phyloP scores from a whole-genome alignment of 2,113 vertebrate species.

The Oostethus manadensis region DNA sequence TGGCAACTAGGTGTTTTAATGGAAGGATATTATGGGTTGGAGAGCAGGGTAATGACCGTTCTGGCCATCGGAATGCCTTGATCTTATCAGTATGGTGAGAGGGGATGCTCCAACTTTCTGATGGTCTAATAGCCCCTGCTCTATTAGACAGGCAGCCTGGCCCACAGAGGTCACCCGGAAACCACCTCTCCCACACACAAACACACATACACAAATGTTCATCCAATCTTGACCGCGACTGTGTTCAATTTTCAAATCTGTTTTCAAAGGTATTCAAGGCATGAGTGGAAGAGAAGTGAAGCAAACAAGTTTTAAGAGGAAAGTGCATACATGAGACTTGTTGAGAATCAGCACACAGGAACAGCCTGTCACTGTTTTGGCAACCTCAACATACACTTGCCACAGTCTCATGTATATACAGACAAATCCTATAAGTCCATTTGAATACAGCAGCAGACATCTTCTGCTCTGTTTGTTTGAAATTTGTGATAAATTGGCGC shows the following conservation, averaged over 20 bases:
- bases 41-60: conserved; percentile 66
- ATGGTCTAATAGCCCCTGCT: conserved; percentile 61
- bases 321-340: conserved; percentile 29
- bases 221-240: conserved; percentile 4
- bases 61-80: conserved; percentile 68
- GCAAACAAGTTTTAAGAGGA: conserved; percentile 24
- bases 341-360: conserved; percentile 42
- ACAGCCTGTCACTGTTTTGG: conserved; percentile 49
- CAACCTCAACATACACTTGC: conserved; percentile 37
- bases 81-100: conserved; percentile 67
- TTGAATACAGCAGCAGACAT: conserved; percentile 50
- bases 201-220: conserved; percentile 3
- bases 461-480: conserved; percentile 65
- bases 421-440: conserved; percentile 56
- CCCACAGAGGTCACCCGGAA: conserved; percentile 55
- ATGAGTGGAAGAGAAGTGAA: not conserved
- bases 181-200: conserved; percentile 18
- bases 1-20: conserved; percentile 59
- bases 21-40: conserved; percentile 65
- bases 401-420: conserved; percentile 55
- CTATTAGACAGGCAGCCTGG: conserved; percentile 52
- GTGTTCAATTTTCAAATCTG: not conserved
- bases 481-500: conserved; percentile 57
- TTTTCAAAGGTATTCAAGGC: conserved; percentile 11
- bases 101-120: conserved; percentile 67